Percentiles rank a stretch among this genome's conserved stretches.
Conservation (phyloP, 2,888 invertebrate species). For the Andrena hattorfiana region DNA sequence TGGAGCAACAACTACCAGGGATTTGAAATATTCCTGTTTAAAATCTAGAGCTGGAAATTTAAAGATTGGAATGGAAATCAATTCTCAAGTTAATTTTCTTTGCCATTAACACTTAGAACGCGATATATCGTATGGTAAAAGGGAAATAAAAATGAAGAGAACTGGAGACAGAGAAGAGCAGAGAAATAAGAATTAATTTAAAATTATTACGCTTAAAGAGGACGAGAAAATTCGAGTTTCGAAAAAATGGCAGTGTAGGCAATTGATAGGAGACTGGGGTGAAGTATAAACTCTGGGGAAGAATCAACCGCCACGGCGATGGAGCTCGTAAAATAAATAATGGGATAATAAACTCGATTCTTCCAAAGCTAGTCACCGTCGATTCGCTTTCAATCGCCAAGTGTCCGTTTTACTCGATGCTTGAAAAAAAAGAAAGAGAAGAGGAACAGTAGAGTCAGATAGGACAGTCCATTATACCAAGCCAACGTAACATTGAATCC, state of each 20-base stretch:
- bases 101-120: too few species aligned
- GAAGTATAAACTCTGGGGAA: constrained; percentile 62
- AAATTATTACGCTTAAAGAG: constrained; percentile 7
- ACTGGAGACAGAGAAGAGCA: background rate
- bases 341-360: constrained; percentile 72
- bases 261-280: constrained; percentile 54
- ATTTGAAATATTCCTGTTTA: too few species aligned
- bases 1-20: too few species aligned
- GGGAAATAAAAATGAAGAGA: background rate
- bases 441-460: constrained; percentile 18
- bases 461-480: constrained; percentile 40
- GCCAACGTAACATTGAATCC: constrained; percentile 68
- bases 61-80: too few species aligned
- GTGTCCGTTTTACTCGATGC: constrained; percentile 36
- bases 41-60: too few species aligned
- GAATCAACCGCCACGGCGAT: constrained; percentile 78
- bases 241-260: constrained; percentile 48
- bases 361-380: constrained; percentile 45
- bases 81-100: too few species aligned
- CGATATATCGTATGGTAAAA: background rate
- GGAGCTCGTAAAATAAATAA: constrained; percentile 82
- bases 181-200: constrained; percentile 20
- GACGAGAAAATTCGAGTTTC: constrained; percentile 25
- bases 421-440: constrained; percentile 15
- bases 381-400: constrained; percentile 61